Percentiles rank a stretch among this genome's conserved stretches.
phyloP scores from a whole-genome alignment of 2,888 invertebrate species.

The Trisateles emortualis region DNA sequence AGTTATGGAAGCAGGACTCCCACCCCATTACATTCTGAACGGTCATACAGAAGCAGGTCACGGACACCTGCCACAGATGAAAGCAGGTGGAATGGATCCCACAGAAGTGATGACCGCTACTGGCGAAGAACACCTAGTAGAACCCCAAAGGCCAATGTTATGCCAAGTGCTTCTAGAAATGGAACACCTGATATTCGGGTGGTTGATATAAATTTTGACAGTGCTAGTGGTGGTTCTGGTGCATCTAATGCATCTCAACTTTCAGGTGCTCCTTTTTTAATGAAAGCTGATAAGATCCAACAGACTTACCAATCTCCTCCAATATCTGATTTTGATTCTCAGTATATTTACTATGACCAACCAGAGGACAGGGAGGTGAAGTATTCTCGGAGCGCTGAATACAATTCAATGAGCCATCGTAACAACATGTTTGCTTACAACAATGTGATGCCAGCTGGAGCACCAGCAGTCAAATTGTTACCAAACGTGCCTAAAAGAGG shows the following conservation, averaged over 20 bases:
- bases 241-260: slow-evolving; percentile 58
- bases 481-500: slow-evolving; percentile 57
- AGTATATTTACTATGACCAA: slow-evolving; percentile 73
- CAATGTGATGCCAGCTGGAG: slow-evolving; percentile 56
- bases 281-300: slow-evolving; percentile 72
- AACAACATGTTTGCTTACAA: slow-evolving; percentile 52
- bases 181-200: slow-evolving; percentile 71
- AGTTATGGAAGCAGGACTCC: slow-evolving; percentile 75
- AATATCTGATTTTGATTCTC: slow-evolving; percentile 68
- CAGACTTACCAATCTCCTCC: slow-evolving; percentile 62
- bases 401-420: slow-evolving; percentile 65
- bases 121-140: slow-evolving; percentile 78
- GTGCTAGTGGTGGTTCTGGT: slow-evolving; percentile 50
- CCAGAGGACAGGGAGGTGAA: slow-evolving; percentile 78
- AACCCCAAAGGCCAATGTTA: slow-evolving; percentile 63
- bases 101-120: slow-evolving; percentile 69
- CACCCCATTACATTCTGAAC: slow-evolving; percentile 74
- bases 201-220: slow-evolving; percentile 71
- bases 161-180: slow-evolving; percentile 63
- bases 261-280: slow-evolving; percentile 58
- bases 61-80: slow-evolving; percentile 75
- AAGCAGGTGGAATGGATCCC: slow-evolving; percentile 67
- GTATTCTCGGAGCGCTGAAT: slow-evolving; percentile 79
- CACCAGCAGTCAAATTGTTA: slow-evolving; percentile 60
- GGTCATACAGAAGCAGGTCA: slow-evolving; percentile 77